phyloP scores from a whole-genome alignment of 2,888 invertebrate genomes.

The Rotaria socialis region DNA sequence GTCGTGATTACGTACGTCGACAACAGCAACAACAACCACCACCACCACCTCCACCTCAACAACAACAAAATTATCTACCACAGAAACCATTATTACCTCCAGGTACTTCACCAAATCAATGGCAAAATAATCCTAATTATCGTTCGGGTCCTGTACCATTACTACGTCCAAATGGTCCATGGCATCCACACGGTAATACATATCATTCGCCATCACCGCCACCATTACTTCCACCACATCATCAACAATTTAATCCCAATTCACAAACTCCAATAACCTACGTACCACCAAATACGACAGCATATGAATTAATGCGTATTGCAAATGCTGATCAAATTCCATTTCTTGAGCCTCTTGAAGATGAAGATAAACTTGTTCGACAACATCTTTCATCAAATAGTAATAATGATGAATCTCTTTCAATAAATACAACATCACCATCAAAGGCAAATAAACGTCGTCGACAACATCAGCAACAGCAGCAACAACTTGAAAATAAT shows the following conservation, averaged over 20 bases:
- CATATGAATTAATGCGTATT: neutral
- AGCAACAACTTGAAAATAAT: neutral
- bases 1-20: neutral
- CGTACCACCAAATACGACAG: neutral
- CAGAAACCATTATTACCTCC: neutral
- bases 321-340: conserved; percentile 12
- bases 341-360: conserved; percentile 29
- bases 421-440: neutral
- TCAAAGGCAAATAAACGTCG: conserved; percentile 9
- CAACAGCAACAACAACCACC: neutral
- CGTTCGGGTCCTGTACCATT: conserved; percentile 7
- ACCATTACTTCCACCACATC: neutral
- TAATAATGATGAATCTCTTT: conserved; percentile 10
- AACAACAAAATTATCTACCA: neutral
- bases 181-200: conserved; percentile 7
- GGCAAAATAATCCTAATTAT: neutral
- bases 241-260: neutral
- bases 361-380: conserved; percentile 25
- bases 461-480: neutral
- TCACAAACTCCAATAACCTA: conserved; percentile 10
- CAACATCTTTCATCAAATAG: conserved; percentile 11
- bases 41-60: neutral
- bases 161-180: conserved; percentile 4
- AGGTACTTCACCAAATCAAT: neutral
- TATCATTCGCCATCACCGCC: neutral